These are phyloP conservation scores for Melanotaenia nigrans DNA, from an alignment of 2,797 vertebrate genomes.

Conservation along the genomic window DNA sequence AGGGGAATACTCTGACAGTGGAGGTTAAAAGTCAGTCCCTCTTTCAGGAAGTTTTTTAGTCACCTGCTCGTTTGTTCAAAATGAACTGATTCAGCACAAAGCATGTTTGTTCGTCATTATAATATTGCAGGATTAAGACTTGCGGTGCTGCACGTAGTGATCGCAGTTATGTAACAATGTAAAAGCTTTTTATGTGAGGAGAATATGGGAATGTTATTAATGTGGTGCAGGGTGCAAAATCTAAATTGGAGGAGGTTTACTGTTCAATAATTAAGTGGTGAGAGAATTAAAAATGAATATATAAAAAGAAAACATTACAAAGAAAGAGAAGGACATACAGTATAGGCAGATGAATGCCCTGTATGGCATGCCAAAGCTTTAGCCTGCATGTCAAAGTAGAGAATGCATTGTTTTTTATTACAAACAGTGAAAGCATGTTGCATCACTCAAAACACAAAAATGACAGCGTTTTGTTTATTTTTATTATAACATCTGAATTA, in stretches of 20 bases:
- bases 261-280: not conserved
- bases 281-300: not conserved
- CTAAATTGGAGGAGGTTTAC: not conserved
- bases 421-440: not conserved
- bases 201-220: not conserved
- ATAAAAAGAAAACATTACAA: not conserved
- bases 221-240: not conserved
- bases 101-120: not conserved
- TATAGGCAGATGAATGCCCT: not conserved
- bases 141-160: not conserved
- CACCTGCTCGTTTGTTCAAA: slow-evolving; percentile 58
- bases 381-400: not conserved
- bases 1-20: slow-evolving; percentile 64
- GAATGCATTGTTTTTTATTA: not conserved
- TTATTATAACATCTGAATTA: not conserved
- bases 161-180: not conserved
- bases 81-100: slow-evolving; percentile 22
- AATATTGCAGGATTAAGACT: slow-evolving; percentile 5
- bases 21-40: slow-evolving; percentile 68
- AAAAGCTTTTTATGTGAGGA: not conserved
- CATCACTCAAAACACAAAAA: not conserved
- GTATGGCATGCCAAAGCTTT: not conserved
- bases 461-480: too few species aligned
- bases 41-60: slow-evolving; percentile 72
- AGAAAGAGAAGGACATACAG: not conserved